Base-by-base conservation (phyloP, 2,797 vertebrate species). In the Numenius phaeopus region DNA sequence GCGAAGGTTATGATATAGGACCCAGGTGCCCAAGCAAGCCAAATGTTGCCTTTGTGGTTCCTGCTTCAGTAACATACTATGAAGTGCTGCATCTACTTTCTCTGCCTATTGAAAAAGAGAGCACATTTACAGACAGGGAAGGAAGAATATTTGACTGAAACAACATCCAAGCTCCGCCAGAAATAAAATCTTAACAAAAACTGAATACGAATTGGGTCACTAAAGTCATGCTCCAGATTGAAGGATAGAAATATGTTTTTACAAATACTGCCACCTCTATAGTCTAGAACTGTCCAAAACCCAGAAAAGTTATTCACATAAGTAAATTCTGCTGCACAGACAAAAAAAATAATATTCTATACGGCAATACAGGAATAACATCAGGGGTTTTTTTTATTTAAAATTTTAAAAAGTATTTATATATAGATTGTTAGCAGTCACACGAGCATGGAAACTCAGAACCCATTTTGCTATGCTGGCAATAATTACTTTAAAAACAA, bases 31-130 rank as follows among this genome's bases (percentile, higher is more conserved):
- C 71, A 99, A 98, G 92, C 99, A 99, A 61, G 99, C 99, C 90
- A 99, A 97, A 97, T 99, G 99, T 81, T 99, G 99, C 73, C 99
- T 98, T 82, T 99, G 99, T 65, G 99, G 99, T 97, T 99, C 99
- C 90, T 99, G 99, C 97, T 99, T 99, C 98, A 99, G 98, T 85
- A 99, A 97, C 98, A 99, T 98, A 75, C 99, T 99, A 50, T 99
- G 99, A 96, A 99, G 98, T 0, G 99, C 99, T 26, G 99, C 99
- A 62, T 99, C 99, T 71, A 99, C 99, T 97, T 99, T 99, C 97
- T 99, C 99, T 32, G 99, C 99, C 99, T 99, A 96, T 89, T 21
- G 70, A 77, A 90, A 57, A 82, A 89, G 4, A 54, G 6, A 81
- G 46, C 7, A 55, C 46, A 80, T 14, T 29, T 76, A 50, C 8